A percentile compares a stretch with the other conserved stretches of the same genome.
These are phyloP conservation scores for Lutraria lutraria DNA, from an alignment of 2,888 invertebrate species.

Conservation along the genomic window DNA sequence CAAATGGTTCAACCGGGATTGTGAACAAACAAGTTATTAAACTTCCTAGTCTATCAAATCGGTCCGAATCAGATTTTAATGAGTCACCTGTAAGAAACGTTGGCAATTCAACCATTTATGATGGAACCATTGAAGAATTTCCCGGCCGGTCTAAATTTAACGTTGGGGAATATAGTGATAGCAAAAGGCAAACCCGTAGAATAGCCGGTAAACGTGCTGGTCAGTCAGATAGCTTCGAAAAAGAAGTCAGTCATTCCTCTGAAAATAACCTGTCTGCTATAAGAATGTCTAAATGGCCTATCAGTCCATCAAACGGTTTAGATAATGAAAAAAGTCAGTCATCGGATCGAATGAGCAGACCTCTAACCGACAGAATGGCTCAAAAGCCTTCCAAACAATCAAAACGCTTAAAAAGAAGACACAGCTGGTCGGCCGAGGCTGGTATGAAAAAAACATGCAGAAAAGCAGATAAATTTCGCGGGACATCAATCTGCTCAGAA, in stretches of 20 bases:
- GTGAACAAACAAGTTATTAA: neutral
- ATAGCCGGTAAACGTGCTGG: no score
- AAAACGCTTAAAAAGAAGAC: neutral
- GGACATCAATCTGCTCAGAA: neutral
- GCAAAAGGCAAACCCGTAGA: no score
- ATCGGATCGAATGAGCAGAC: no score
- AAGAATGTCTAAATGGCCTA: neutral
- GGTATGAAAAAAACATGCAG: neutral
- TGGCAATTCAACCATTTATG: no score
- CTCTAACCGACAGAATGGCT: neutral
- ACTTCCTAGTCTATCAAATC: neutral
- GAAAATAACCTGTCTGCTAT: no score
- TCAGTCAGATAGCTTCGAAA: no score
- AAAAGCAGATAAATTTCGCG: neutral
- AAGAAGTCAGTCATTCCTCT: no score
- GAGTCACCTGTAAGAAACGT: neutral
- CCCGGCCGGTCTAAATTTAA: no score
- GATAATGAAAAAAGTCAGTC: no score
- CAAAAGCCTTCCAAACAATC: neutral
- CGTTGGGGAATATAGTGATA: no score
- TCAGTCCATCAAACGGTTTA: neutral
- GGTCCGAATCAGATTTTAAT: neutral
- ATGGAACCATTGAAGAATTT: no score
- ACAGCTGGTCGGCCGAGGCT: neutral
- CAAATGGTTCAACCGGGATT: no score